A percentile compares a stretch with the other conserved stretches of the same genome.
phyloP scores from a whole-genome alignment of 2,113 vertebrate species.

The Xenopus tropicalis region UCB_Xtro_10.0 CM004450.2:92103501-92104000 shows the following conservation, averaged over 20 bases:
- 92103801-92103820: constrained; percentile 26
- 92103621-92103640: background rate
- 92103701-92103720: constrained; percentile 18
- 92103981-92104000: background rate
- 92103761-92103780: constrained; percentile 24
- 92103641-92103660: background rate
- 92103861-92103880: constrained; percentile 16
- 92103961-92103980: background rate
- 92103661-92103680: constrained; percentile 8
- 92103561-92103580: too few relatives aligned
- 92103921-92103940: constrained; percentile 15
- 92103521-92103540: too few relatives aligned
- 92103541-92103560: too few relatives aligned
- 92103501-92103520: too few relatives aligned
- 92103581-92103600: too few relatives aligned
- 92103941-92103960: background rate
- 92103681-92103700: constrained; percentile 18
- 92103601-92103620: background rate
- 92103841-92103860: constrained; percentile 34
- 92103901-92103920: constrained; percentile 20
- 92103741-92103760: constrained; percentile 24
- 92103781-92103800: constrained; percentile 21
- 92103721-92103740: constrained; percentile 31
- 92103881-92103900: constrained; percentile 16
- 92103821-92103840: constrained; percentile 13